Percentiles rank a stretch among this genome's conserved stretches.
Evolutionary conservation across 2,888 invertebrate species (phyloP).

Genomic region (Papilio protenor): DNA sequence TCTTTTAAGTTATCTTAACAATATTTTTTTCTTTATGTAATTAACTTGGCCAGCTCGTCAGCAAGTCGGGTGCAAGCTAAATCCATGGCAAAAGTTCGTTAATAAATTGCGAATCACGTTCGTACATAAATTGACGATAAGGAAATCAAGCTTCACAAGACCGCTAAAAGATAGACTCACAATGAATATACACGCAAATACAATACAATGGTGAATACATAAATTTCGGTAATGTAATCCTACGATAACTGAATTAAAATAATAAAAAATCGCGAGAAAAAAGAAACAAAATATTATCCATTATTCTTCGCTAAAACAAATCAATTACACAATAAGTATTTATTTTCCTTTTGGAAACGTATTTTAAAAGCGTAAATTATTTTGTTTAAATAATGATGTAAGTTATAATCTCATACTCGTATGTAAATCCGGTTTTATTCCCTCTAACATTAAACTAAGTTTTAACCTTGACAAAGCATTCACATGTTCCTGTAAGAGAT

Average conservation of each 20-base stretch:
- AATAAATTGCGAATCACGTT: conserved; percentile 38
- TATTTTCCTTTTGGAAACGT: neutral
- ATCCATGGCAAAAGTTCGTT: conserved; percentile 31
- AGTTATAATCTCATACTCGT: conserved; percentile 12
- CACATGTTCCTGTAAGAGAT: conserved; percentile 16
- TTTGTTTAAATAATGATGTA: conserved; percentile 29
- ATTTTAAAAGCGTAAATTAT: neutral
- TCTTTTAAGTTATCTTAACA: no score
- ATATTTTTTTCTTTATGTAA: no score
- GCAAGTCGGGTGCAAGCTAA: neutral
- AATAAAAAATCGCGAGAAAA: conserved; percentile 4
- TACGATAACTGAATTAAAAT: conserved; percentile 23
- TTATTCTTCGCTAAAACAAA: neutral
- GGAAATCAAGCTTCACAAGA: conserved; percentile 41
- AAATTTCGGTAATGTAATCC: conserved; percentile 20
- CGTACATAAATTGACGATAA: conserved; percentile 41
- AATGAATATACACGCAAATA: conserved; percentile 38
- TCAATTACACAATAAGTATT: neutral
- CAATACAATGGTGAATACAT: conserved; percentile 27
- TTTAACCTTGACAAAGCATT: conserved; percentile 36
- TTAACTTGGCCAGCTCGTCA: no score
- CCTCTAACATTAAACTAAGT: conserved; percentile 26
- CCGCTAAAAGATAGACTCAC: conserved; percentile 34
- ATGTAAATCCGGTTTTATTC: conserved; percentile 37
- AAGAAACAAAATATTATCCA: neutral